Base-by-base conservation (phyloP, 2,888 invertebrate species). In the Thymelicus lineola region DNA sequence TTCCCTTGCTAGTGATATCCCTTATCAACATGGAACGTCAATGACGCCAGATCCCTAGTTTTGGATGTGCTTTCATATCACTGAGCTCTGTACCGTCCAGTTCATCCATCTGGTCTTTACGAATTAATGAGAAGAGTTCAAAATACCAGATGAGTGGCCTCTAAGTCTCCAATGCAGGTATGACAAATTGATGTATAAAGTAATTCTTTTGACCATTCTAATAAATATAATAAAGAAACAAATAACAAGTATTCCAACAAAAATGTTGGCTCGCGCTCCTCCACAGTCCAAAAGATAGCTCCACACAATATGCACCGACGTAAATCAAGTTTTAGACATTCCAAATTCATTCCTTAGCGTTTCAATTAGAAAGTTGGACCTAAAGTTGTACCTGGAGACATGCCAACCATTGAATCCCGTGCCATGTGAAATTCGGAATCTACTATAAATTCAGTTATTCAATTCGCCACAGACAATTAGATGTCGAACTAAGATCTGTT, bases 391-490 rank as follows among this genome's bases (percentile, higher is more conserved):
- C 82, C 88, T 88, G 88, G 88, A 86, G 75, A 70, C 71, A 71
- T 70, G 87, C 87, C 86, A 87, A 78, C 71, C 73, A 70, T 75
- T 66, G 66, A 66, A 50, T 73, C 75, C 74, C 65, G 74, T 74
- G 79, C 78, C 76, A 74, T 80, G 80, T 80, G 80, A 79, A 78
- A 78, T 77, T 81, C 72, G 76, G 77, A 74, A 85, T 85, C 84
- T 84, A 82, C 83, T 80, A 86, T 89, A 86, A 86, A 86, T 87
- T 83, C 80, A 84, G 82, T 83, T 83, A 88, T 85, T 86, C 85
- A 85, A 84, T 86, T 46, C 20, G 46, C 61, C 55, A 55, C 45
- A 50, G 53, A 55, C 61, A 61, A 67, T 68, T 55, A 73, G 45
- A 62, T 36, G 36, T 17, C 53, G 35, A 62, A 68, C 55, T 68